phyloP scores from a whole-genome alignment of 2,888 invertebrate species.

The Stegana nigrithorax region DNA sequence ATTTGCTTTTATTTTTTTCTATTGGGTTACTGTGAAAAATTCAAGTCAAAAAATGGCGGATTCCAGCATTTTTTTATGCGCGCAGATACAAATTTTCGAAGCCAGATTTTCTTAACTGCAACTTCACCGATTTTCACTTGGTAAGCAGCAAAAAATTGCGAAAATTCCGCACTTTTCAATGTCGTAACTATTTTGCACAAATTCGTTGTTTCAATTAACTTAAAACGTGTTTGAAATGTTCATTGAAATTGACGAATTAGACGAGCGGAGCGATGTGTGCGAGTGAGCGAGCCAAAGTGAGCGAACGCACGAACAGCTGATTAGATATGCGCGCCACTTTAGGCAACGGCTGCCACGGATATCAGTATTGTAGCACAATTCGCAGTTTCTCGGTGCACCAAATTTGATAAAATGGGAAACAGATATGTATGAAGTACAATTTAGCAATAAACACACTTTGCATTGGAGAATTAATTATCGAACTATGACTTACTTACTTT shows the following conservation, averaged over 20 bases:
- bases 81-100: constrained; percentile 52
- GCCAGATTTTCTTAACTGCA: constrained; percentile 48
- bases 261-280: constrained; percentile 19
- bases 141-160: constrained; percentile 52
- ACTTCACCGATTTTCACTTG: constrained; percentile 49
- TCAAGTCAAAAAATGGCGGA: too few relatives aligned
- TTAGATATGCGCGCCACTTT: constrained; percentile 56
- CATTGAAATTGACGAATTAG: constrained; percentile 44
- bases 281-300: constrained; percentile 17
- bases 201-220: constrained; percentile 35
- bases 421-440: too few relatives aligned
- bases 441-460: too few relatives aligned
- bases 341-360: constrained; percentile 46
- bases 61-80: constrained; percentile 56
- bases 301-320: constrained; percentile 51
- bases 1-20: too few relatives aligned
- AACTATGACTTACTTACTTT: too few relatives aligned
- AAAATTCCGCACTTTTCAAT: constrained; percentile 45
- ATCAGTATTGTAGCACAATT: constrained; percentile 29
- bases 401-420: neutral
- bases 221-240: constrained; percentile 49
- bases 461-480: too few relatives aligned
- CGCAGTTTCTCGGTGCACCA: neutral
- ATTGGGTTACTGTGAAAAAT: too few relatives aligned
- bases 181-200: constrained; percentile 33